Percentiles rank a stretch among this genome's conserved stretches.
These are phyloP conservation scores for Karalla daura DNA, from an alignment of 2,797 vertebrate species.

Conservation along the genomic window DNA sequence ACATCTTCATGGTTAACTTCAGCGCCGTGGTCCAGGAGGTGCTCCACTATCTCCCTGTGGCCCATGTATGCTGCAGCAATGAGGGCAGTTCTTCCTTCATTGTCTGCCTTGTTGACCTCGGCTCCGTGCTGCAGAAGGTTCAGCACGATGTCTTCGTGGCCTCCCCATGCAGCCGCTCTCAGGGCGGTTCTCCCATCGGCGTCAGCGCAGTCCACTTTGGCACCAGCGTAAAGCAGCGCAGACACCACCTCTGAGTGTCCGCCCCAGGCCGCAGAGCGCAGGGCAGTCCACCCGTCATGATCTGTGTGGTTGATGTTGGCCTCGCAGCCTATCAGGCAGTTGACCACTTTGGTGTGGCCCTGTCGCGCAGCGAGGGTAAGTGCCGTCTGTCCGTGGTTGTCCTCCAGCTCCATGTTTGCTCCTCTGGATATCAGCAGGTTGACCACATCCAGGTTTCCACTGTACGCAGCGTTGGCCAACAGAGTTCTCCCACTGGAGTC, in stretches of 20 bases:
- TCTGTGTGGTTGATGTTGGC: conserved; percentile 97
- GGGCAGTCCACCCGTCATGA: conserved; percentile 96
- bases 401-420: conserved; percentile 93
- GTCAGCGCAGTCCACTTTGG: conserved; percentile 96
- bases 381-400: conserved; percentile 93
- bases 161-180: conserved; percentile 97
- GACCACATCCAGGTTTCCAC: conserved; percentile 95
- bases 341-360: conserved; percentile 97
- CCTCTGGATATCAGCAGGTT: conserved; percentile 93
- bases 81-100: conserved; percentile 95
- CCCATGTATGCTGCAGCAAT: conserved; percentile 99
- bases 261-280: conserved; percentile 96
- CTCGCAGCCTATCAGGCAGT: conserved; percentile 94
- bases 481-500: conserved; percentile 94
- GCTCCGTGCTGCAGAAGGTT: conserved; percentile 97
- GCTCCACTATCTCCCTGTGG: conserved; percentile 96
- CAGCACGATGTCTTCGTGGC: conserved; percentile 97
- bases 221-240: conserved; percentile 95
- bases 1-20: conserved; percentile 97
- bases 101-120: conserved; percentile 97
- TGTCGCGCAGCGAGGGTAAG: conserved; percentile 96
- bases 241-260: conserved; percentile 98
- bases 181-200: conserved; percentile 95
- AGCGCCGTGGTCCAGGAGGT: conserved; percentile 94
- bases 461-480: conserved; percentile 93